These are phyloP conservation scores for Notiomystis cincta DNA, from an alignment of 2,113 vertebrate species.

Conservation along the genomic window DNA sequence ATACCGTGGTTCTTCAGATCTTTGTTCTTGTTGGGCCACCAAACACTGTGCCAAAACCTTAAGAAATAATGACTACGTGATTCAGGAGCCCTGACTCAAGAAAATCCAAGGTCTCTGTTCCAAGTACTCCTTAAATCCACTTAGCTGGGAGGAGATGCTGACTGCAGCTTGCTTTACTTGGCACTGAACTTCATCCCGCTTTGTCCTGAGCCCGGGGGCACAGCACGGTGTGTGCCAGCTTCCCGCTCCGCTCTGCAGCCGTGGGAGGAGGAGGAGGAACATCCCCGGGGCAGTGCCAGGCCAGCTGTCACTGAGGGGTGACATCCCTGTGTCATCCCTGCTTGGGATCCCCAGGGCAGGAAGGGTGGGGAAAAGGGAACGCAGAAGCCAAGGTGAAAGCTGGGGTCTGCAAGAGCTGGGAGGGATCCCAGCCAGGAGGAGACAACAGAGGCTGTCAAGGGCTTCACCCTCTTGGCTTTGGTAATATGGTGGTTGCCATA, in stretches of 20 bases:
- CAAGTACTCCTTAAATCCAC: background rate
- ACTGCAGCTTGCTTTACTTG: background rate
- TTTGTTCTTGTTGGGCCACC: accelerated
- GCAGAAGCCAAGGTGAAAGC: background rate
- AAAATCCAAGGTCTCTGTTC: background rate
- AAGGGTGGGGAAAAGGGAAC: background rate
- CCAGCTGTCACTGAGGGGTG: background rate
- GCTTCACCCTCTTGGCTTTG: background rate
- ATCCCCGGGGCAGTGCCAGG: background rate
- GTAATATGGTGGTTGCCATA: accelerated
- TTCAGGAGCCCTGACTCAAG: background rate
- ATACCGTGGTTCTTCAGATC: background rate
- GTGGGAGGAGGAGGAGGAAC: background rate
- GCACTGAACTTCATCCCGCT: background rate
- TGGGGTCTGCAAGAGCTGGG: background rate
- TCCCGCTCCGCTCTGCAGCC: background rate
- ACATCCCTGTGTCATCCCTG: background rate
- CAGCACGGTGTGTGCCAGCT: background rate
- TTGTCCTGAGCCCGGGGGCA: background rate
- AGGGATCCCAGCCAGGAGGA: background rate
- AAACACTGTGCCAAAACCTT: background rate
- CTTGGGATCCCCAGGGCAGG: background rate
- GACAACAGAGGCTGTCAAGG: background rate
- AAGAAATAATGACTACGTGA: background rate
- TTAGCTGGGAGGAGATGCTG: constrained; percentile 14